Conservation (phyloP, 2,888 invertebrate genomes). For the Ecdyonurus torrentis region DNA sequence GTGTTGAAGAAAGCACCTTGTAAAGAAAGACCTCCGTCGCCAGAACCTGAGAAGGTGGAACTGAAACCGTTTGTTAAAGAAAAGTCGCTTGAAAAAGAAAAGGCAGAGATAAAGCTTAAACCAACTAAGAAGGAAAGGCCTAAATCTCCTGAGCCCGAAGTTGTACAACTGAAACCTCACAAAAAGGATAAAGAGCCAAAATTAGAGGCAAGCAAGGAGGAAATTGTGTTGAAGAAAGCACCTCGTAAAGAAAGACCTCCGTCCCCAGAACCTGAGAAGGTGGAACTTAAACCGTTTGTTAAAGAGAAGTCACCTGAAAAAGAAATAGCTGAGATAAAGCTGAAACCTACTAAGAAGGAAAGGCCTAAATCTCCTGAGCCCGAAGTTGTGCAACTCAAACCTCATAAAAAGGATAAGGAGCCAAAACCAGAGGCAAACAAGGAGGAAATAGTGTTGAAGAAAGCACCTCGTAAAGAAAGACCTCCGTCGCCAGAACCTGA, state of each 20-base stretch:
- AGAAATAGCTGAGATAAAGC: slow-evolving; percentile 14
- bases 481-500: slow-evolving; percentile 15
- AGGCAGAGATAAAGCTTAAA: slow-evolving; percentile 15
- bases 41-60: slow-evolving; percentile 15
- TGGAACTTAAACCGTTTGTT: slow-evolving; percentile 8
- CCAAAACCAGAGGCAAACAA: slow-evolving; percentile 17
- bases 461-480: slow-evolving; percentile 16
- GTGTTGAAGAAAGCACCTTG: slow-evolving; percentile 14
- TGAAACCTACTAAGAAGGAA: slow-evolving; percentile 15
- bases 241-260: slow-evolving; percentile 3
- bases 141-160: slow-evolving; percentile 16
- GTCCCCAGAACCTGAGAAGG: slow-evolving; percentile 16
- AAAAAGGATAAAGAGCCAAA: slow-evolving; percentile 15
- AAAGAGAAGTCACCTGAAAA: slow-evolving; percentile 13
- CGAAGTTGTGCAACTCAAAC: slow-evolving; percentile 24
- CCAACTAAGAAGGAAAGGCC: slow-evolving; percentile 18
- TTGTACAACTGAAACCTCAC: slow-evolving; percentile 15
- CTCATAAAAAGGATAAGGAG: slow-evolving; percentile 23
- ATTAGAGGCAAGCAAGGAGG: slow-evolving; percentile 10
- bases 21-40: slow-evolving; percentile 17
- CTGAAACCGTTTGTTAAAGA: slow-evolving; percentile 19
- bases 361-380: slow-evolving; percentile 17
- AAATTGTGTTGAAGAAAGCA: slow-evolving; percentile 5
- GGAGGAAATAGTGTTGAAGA: slow-evolving; percentile 12
- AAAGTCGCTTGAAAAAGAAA: slow-evolving; percentile 19